Evolutionary conservation across 2,113 vertebrate species (phyloP).

Genomic region (Narcine bancroftii): DNA sequence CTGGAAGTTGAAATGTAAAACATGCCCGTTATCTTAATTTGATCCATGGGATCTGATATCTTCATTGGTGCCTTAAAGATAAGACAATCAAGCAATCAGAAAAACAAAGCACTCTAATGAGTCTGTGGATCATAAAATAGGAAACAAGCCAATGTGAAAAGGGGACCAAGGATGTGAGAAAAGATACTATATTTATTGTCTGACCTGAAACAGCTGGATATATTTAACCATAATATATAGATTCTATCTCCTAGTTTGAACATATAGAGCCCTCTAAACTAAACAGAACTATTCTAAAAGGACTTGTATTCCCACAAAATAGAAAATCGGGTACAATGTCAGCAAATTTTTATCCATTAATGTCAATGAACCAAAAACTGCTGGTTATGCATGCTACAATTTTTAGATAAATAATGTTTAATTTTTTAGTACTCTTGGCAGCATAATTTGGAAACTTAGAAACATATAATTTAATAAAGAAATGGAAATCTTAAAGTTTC

Average conservation of each 20-base stretch:
- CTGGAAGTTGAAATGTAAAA: not conserved
- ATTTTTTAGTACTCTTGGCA: not conserved
- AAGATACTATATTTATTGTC: not conserved
- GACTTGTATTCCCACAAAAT: not conserved
- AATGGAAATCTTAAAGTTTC: not conserved
- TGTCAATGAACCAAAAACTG: not conserved
- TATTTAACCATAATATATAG: not conserved
- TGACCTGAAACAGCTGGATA: not conserved
- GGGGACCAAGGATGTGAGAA: not conserved
- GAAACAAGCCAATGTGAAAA: not conserved
- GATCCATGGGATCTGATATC: not conserved
- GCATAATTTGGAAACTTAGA: not conserved
- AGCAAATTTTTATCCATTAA: not conserved
- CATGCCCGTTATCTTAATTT: not conserved
- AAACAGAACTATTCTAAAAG: conserved; percentile 16
- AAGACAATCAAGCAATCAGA: not conserved
- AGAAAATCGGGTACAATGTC: not conserved
- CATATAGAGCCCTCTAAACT: not conserved
- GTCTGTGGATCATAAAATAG: not conserved
- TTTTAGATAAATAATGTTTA: not conserved
- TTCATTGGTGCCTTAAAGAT: not conserved
- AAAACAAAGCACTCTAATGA: conserved; percentile 4
- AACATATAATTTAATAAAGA: not conserved
- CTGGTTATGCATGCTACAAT: not conserved
- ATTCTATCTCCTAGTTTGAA: conserved; percentile 6